Conservation (phyloP, 2,113 vertebrate genomes). For the Marmota monax region DNA sequence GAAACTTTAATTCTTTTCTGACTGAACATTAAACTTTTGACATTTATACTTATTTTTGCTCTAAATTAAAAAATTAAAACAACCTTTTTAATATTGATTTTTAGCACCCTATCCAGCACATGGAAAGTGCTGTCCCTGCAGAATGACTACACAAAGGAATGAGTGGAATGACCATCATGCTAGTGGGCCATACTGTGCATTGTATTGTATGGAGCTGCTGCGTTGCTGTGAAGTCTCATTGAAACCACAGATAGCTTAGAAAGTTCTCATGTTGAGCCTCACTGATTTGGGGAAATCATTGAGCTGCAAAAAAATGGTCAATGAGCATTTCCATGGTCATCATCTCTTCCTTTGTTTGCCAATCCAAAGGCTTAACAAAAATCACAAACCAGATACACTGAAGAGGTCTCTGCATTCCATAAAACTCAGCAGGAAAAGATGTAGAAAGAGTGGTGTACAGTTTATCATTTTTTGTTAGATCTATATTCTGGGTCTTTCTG, state of each 20-base stretch:
- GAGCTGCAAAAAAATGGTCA: neutral
- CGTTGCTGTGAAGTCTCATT: neutral
- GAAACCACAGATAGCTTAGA: neutral
- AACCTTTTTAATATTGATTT: neutral
- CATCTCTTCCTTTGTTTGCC: neutral
- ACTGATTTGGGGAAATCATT: neutral
- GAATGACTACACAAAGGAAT: neutral
- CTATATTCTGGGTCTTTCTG: neutral
- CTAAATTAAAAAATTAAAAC: neutral
- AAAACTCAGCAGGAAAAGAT: neutral
- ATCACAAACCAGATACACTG: neutral
- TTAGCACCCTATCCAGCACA: neutral
- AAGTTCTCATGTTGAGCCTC: neutral
- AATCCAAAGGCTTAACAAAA: neutral
- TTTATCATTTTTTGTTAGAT: neutral
- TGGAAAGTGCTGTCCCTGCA: neutral
- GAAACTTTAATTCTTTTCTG: conserved; percentile 26
- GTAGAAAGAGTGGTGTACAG: neutral
- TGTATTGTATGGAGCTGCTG: neutral
- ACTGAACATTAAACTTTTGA: neutral
- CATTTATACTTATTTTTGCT: neutral
- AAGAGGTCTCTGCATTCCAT: neutral
- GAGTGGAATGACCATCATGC: neutral
- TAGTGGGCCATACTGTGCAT: neutral
- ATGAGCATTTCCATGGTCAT: neutral